These are phyloP conservation scores for Trichoplax adhaerens DNA, from an alignment of 37 sponge, comb jelly and placozoan species.

Conservation along the genomic window DNA sequence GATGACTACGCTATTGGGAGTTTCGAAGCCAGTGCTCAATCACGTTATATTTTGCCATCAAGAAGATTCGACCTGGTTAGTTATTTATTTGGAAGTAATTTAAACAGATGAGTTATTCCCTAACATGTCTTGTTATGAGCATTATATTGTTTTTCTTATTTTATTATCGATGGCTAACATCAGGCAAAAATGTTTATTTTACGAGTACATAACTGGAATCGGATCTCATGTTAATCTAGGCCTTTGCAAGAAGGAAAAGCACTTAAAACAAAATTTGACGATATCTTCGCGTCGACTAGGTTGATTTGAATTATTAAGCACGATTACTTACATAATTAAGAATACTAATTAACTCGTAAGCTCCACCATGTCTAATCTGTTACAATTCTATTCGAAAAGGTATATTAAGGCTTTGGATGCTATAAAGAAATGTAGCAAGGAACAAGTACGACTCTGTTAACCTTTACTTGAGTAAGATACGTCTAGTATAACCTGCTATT, in stretches of 20 bases:
- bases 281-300: slow-evolving; percentile 69
- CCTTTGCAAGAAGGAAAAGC: slow-evolving; percentile 79
- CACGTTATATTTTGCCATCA: slow-evolving; percentile 97
- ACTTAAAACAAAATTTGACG: slow-evolving; percentile 90
- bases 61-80: slow-evolving; percentile 84
- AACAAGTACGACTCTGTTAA: not conserved
- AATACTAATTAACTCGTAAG: not conserved
- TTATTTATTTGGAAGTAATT: not conserved
- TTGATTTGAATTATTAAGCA: not conserved
- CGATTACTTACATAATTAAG: not conserved
- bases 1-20: slow-evolving; percentile 77
- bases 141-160: no score
- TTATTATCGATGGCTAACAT: no score
- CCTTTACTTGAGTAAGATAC: slow-evolving; percentile 36
- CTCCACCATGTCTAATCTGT: not conserved
- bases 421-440: not conserved
- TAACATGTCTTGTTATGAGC: no score
- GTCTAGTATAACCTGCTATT: not conserved
- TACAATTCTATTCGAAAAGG: slow-evolving; percentile 6
- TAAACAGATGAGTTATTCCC: no score
- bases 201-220: no score
- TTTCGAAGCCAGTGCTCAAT: slow-evolving; percentile 76
- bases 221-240: slow-evolving; percentile 13
- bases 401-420: slow-evolving; percentile 14
- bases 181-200: no score